Base-by-base conservation (phyloP, 2,888 invertebrate species). In the Calameuta idolon region DNA sequence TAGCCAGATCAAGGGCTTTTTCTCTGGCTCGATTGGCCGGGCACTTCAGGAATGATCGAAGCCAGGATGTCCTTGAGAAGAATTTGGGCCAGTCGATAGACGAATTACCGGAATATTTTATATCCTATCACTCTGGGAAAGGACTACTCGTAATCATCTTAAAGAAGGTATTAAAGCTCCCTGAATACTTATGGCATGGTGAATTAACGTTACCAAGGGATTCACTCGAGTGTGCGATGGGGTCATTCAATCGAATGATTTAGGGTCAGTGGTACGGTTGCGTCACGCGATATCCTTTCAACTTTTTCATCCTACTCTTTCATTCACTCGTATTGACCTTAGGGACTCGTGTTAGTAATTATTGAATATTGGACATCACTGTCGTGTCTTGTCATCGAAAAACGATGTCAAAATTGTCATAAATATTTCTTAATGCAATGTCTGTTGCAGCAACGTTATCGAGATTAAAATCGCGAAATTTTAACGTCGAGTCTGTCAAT, bases 71-170 rank as follows among this genome's bases (percentile, higher is more conserved):
- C 79, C 81, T 84, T 81, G 76, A 40, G 75, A 15, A 81, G 73
- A 77, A 81, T 84, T 75, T 85, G 82, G 83, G 82, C 73, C 82
- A 84, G 79, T 82, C 81, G 81, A 83, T 85, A 83, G 75, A 79
- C 75, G 75, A 82, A 83, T 30, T 12, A 55, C 12, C 37, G 68
- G 33, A 34, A 69, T 11, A 30, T 76, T 76, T 74, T 69, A 30
- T 40, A 30, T 23, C 23, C 9, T 15, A 9, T 55, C 23, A 55
- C 55, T 55, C 55, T 55, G 4, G 55, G 1, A 23, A 55, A 55
- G 55, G 23, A 55, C 23, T 55, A 9, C 23, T 55, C 23, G 55
- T 55, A 55, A 55, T 23, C 55, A 55, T 55, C 23, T 55, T 23
- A 55, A 55, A 55, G 55, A 55, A 55, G 55, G 9, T 55, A 55